Conservation (phyloP, 2,113 vertebrate genomes). For the human (Homo sapiens) region DNA sequence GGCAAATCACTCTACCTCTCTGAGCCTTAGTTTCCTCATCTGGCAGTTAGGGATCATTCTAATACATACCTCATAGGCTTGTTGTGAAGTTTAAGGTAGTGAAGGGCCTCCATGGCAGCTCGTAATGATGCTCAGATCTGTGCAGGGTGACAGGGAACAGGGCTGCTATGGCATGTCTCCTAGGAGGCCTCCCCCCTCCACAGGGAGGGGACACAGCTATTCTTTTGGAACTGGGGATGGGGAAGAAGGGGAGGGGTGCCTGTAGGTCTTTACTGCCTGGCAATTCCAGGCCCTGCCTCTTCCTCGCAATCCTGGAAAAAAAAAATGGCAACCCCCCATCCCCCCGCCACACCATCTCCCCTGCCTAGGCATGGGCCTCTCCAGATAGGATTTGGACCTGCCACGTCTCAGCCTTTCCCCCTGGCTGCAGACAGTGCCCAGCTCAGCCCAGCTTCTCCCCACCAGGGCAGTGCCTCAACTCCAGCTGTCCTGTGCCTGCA, state of each 20-base stretch:
- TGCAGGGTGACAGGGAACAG: background rate
- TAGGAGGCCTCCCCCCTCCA: background rate
- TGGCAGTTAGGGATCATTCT: background rate
- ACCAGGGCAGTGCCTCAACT: background rate
- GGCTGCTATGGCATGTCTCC: background rate
- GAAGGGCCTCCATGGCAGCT: background rate
- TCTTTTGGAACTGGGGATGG: background rate
- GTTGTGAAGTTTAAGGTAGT: background rate
- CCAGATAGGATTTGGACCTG: background rate
- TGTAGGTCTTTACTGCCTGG: background rate
- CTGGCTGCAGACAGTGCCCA: background rate
- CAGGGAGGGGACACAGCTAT: background rate
- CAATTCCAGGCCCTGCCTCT: background rate
- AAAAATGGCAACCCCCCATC: background rate
- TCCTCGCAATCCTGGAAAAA: background rate
- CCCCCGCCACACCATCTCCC: too few species aligned
- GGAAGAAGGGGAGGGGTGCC: background rate
- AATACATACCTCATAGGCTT: fast-evolving
- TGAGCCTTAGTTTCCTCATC: background rate
- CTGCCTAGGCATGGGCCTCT: background rate
- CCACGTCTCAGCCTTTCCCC: background rate
- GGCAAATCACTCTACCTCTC: background rate
- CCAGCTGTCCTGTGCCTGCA: background rate
- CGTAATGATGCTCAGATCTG: background rate
- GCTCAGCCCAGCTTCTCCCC: fast-evolving